Evolutionary conservation across 2,888 invertebrate species (phyloP).

Genomic region (Caenorhabditis uteleia): DNA sequence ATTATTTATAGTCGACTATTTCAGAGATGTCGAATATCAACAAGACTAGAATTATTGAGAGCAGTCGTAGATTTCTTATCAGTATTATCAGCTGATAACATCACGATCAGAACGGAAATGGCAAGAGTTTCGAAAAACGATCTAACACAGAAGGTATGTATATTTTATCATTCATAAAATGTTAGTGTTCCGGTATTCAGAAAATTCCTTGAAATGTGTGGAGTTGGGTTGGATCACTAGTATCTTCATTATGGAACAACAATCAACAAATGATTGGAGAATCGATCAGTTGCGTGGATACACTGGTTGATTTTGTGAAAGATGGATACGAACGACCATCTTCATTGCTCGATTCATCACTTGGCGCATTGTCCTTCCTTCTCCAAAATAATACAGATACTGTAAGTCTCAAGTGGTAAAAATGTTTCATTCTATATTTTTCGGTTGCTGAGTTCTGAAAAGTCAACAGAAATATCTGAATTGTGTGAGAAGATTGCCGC

Average conservation of each 20-base stretch:
- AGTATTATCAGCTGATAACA: constrained; percentile 3
- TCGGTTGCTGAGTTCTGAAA: no score
- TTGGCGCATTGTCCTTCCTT: constrained; percentile 31
- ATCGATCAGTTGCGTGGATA: neutral
- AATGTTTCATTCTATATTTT: no score
- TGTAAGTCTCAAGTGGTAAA: constrained; percentile 4
- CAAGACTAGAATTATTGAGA: constrained; percentile 27
- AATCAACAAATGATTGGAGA: neutral
- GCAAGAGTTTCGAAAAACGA: constrained; percentile 2
- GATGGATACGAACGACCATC: constrained; percentile 32
- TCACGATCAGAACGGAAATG: neutral
- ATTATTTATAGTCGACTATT: no score
- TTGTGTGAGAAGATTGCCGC: constrained; percentile 46
- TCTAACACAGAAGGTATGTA: constrained; percentile 6
- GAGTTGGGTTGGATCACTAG: no score
- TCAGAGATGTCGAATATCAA: constrained; percentile 21
- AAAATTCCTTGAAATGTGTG: no score
- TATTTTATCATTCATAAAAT: no score
- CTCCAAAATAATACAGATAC: constrained; percentile 8
- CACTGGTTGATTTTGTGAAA: constrained; percentile 1
- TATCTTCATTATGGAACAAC: no score
- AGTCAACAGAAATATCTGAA: no score
- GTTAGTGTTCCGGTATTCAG: no score
- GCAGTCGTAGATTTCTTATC: constrained; percentile 12
- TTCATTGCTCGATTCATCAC: constrained; percentile 30